Evolutionary conservation across 2,888 invertebrate species (phyloP).

Genomic region (Limenitis camilla): DNA sequence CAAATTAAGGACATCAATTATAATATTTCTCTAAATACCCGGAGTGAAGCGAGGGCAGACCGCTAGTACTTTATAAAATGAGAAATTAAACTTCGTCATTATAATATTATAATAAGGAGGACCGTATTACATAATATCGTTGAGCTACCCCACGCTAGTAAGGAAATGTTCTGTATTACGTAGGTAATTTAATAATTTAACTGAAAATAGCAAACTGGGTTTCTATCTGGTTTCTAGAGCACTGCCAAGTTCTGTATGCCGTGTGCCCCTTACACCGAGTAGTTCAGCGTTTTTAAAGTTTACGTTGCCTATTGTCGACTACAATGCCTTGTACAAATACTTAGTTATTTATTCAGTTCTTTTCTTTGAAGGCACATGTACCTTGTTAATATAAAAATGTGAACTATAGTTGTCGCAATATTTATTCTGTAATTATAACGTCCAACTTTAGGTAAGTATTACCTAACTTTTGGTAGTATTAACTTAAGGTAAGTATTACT

Average conservation of each 20-base stretch:
- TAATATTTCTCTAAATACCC: too few relatives aligned
- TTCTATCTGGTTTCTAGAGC: constrained; percentile 21
- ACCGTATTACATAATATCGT: constrained; percentile 6
- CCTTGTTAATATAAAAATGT: constrained; percentile 17
- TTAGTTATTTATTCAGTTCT: constrained; percentile 21
- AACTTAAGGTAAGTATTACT: too few relatives aligned
- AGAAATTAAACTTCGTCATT: too few relatives aligned
- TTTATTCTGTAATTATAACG: neutral
- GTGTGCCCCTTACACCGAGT: constrained; percentile 17
- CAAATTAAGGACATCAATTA: too few relatives aligned
- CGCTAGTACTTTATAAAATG: too few relatives aligned
- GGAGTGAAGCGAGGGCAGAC: too few relatives aligned
- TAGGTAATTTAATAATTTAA: constrained; percentile 22
- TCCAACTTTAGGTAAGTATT: too few relatives aligned
- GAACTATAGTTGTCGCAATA: constrained; percentile 1
- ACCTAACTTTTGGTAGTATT: too few relatives aligned
- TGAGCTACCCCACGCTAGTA: constrained; percentile 5
- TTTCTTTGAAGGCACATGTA: constrained; percentile 19
- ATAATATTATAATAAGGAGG: neutral
- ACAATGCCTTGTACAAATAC: constrained; percentile 21
- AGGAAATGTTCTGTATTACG: constrained; percentile 13
- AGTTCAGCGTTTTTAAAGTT: constrained; percentile 21
- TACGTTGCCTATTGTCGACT: constrained; percentile 20
- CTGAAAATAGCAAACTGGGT: constrained; percentile 21
- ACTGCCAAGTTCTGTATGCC: constrained; percentile 22